Base-by-base conservation (phyloP, 2,888 invertebrate genomes). In the Drosophila paranaensis region DNA sequence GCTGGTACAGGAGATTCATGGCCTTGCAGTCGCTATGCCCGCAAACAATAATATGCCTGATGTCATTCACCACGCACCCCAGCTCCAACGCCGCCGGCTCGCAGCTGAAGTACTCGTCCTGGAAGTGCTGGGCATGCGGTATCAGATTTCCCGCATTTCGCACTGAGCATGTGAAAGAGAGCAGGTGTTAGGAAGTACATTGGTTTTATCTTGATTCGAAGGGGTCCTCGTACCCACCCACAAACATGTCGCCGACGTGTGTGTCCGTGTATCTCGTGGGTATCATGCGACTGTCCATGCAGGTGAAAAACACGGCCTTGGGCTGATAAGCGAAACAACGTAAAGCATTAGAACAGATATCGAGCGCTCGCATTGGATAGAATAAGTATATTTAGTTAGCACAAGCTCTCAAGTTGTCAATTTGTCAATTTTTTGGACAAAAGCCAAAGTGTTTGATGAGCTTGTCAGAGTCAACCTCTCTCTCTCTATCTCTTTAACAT, bases 11-110 rank as follows among this genome's bases (percentile, higher is more conserved):
- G 64, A 98, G 94, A 94, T 98, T 98, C 96, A 99, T 98, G 4
- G 99, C 99, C 95, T 98, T 99, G 92, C 99, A 99, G 92, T 99
- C 99, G 72, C 98, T 98, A 92, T 99, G 99, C 0, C 99, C 99
- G 91, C 98, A 98, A 4, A 99, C 98, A 74, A 99, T 97, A 45
- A 99, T 95, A 91, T 99, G 98, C 70, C 96, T 94, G 77, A 99
- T 97, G 83, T 97, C 95, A 91, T 98, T 98, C 45, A 97, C 95
- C 25, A 98, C 95, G 92, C 98, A 99, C 30, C 98, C 98, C 60
- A 99, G 94, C 93, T 99, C 99, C 81, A 99, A 93, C 6, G 98
- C 99, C 8, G 98, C 99, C 10, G 98, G 98, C 93, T 99, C 99
- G 82, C 98, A 98, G 86, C 98, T 97, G 6, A 97, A 97, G 90